phyloP scores from a whole-genome alignment of 1,140 invertebrate species.

The Liolophura sinensis region DNA sequence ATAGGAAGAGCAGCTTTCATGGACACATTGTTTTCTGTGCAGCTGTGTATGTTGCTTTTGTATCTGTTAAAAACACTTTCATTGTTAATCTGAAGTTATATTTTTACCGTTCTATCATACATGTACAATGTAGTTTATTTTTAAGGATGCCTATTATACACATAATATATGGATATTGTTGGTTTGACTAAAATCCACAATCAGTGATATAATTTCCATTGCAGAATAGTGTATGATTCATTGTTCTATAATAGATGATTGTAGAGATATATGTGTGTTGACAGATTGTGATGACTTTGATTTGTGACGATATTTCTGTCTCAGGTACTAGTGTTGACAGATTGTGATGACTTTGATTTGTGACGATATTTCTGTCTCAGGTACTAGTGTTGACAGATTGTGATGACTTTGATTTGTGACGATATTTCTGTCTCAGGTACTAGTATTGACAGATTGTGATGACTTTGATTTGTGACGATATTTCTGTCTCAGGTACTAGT shows the following conservation, averaged over 20 bases:
- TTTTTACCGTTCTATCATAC: background rate
- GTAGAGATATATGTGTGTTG: background rate
- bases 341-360: background rate
- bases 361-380: constrained; percentile 33
- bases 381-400: constrained; percentile 92
- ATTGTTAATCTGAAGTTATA: background rate
- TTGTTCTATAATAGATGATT: too few species aligned
- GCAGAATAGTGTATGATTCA: too few species aligned
- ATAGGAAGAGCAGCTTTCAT: too few species aligned
- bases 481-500: background rate
- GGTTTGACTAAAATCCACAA: too few species aligned
- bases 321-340: constrained; percentile 83
- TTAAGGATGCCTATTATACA: too few species aligned
- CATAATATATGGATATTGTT: too few species aligned
- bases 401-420: background rate
- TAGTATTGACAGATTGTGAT: too few species aligned
- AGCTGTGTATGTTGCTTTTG: background rate
- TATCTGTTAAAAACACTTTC: background rate
- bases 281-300: background rate
- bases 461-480: background rate
- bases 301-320: constrained; percentile 12
- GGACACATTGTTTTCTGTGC: background rate
- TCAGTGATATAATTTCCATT: too few species aligned
- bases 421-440: constrained; percentile 61
- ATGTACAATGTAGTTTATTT: too few species aligned